Base-by-base conservation (phyloP, 1,140 invertebrate species). In the Scaptomyza montana region DNA sequence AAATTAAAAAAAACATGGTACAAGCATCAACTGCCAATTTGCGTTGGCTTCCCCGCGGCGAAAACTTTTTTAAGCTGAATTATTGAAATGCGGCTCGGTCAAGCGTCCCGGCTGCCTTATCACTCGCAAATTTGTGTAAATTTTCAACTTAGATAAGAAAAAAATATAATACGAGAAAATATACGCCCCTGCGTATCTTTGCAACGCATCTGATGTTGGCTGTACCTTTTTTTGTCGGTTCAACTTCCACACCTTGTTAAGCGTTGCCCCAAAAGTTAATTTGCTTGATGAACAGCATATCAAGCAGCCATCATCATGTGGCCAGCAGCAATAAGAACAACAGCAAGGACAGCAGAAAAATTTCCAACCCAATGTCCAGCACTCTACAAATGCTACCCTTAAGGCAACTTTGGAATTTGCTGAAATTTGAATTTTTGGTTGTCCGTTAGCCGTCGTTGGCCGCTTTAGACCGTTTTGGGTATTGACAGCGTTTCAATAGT, bases 271-370 rank as follows among this genome's bases (percentile, higher is more conserved):
- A 30, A 78, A 79, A 89, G 79, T 84, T 89, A 89, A 89, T 89
- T 89, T 82, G 79, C 77, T 67, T 84, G 84, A 89, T 89, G 84
- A 87, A 89, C 84, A 89, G 79, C 79, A 64, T 89, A 87, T 86
- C 82, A 76, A 76, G 72, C 62, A 71, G 77, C 61, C 84, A 89
- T 87, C 84, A 84, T 78, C 78, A 87, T 78, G 77, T 81, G 60
- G 74, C 82, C 74, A 75, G 43, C 53, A 64, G 71, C 16, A 16
- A 9, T 25, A 36, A 49, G 12, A 53, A 49, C 43, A 51, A 33
- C 21, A 63, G 41, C 19, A 30, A 25, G 45, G 39, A 50, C n/a
- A 46, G 2, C 2, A 12, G 10, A 3, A 56, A 56, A 39, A 56
- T 43, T 45, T 28, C 19, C 51, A 49, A 41, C 68, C 49, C 39